Percentiles rank a stretch among this genome's conserved stretches.
Conservation (phyloP, 2,888 invertebrate genomes). For the Diogma glabrata region DNA sequence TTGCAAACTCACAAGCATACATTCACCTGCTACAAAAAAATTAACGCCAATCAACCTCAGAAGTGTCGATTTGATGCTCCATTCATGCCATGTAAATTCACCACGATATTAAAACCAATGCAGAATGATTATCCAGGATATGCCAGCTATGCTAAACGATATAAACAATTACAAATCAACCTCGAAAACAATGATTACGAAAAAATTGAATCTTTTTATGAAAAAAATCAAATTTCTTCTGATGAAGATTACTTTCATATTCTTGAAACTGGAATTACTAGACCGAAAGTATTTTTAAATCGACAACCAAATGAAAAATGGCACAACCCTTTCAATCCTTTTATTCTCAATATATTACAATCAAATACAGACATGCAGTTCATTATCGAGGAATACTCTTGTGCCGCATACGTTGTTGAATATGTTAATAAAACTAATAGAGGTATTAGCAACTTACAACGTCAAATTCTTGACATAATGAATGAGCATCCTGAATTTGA, state of each 20-base stretch:
- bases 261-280: conserved; percentile 26
- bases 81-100: conserved; percentile 21
- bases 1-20: background rate
- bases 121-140: background rate
- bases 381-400: conserved; percentile 26
- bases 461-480: too few relatives aligned
- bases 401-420: background rate
- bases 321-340: conserved; percentile 23
- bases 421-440: conserved; percentile 27
- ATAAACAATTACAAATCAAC: conserved; percentile 20
- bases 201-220: conserved; percentile 25
- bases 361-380: conserved; percentile 33
- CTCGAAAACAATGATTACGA: conserved; percentile 24
- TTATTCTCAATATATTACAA: conserved; percentile 9
- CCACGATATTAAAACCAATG: conserved; percentile 18
- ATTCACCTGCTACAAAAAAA: background rate
- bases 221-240: conserved; percentile 22
- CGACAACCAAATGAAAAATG: too few relatives aligned
- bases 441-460: too few relatives aligned
- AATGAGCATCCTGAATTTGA: too few relatives aligned
- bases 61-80: conserved; percentile 24
- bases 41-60: conserved; percentile 9
- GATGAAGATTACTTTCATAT: too few relatives aligned
- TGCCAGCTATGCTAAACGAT: background rate
- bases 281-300: conserved; percentile 29